Evolutionary conservation across 2,888 invertebrate genomes (phyloP), one percentile per base, ranked within the genome.

Genomic region (Nymphalis urticae): DNA sequence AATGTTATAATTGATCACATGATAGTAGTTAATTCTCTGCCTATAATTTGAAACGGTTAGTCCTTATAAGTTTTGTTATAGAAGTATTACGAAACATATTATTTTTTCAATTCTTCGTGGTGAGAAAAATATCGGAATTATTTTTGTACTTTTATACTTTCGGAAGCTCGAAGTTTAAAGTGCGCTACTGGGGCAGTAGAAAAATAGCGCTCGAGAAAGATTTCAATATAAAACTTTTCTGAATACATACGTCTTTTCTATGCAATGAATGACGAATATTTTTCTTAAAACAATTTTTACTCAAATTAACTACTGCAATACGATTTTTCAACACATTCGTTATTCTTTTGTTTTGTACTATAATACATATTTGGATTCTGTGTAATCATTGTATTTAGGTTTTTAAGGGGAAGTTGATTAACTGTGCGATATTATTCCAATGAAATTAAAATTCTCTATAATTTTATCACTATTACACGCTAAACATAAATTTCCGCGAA

Each of bases 101-200:
- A 51, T 62, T 64, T 64, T 71, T 71, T 68, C 62, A 68, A 62
- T 68, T 62, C 64, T 65, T 64, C 66, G 64, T 69, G 53, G 60
- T 51, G 64, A 64, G 64, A 66, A 62, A 66, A 68, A 65, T 71
- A 54, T 68, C 61, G 56, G 61, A 64, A 64, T 64, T 72, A 64
- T 69, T 65, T 32, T 42, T 42, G 0, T 42, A 36, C 9, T 36
- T 36, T 9, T 36, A 62, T 67, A 72, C 66, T 66, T 62, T 42
- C 27, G 56, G 59, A 67, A 67, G 48, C 64, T 72, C 64, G 59
- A 68, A 69, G 65, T 71, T 68, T 61, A 69, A 66, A 72, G 64
- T 63, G 68, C 65, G 19, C 62, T 70, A 72, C 66, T 72, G 69
- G 64, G 67, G 64, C 64, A 67, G 62, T 67, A 42, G 53, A 69